These are phyloP conservation scores for Psilopsiagon aymara DNA, from an alignment of 2,113 vertebrate genomes.

Conservation along the genomic window DNA sequence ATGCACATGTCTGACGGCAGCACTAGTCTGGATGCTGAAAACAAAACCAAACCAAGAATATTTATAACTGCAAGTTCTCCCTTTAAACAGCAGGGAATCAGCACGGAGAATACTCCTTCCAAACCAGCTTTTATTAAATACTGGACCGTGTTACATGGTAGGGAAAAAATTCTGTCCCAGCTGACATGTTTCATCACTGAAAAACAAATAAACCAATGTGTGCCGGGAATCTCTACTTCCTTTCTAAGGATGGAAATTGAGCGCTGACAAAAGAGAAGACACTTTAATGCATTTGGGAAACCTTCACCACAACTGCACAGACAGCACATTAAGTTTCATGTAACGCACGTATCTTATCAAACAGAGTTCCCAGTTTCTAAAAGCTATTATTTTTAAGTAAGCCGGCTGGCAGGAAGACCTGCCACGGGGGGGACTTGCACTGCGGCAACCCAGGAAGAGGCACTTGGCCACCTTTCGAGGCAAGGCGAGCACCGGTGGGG, in stretches of 20 bases:
- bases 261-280: not conserved
- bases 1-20: not conserved
- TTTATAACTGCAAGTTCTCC: not conserved
- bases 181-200: not conserved
- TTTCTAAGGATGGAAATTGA: not conserved
- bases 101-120: not conserved
- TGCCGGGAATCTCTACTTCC: not conserved
- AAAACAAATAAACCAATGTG: not conserved
- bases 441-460: fast-evolving
- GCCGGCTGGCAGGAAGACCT: not conserved
- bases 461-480: not conserved
- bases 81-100: not conserved
- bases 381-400: not conserved
- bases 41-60: not conserved
- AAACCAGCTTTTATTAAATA: not conserved
- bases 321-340: fast-evolving
- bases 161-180: not conserved
- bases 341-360: not conserved
- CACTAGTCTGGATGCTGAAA: not conserved
- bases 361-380: fast-evolving
- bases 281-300: not conserved
- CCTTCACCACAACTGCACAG: not conserved
- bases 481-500: fast-evolving
- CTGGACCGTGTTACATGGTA: fast-evolving
- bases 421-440: not conserved